phyloP scores from a whole-genome alignment of 2,797 vertebrate species.

The Aeoliscus strigatus region DNA sequence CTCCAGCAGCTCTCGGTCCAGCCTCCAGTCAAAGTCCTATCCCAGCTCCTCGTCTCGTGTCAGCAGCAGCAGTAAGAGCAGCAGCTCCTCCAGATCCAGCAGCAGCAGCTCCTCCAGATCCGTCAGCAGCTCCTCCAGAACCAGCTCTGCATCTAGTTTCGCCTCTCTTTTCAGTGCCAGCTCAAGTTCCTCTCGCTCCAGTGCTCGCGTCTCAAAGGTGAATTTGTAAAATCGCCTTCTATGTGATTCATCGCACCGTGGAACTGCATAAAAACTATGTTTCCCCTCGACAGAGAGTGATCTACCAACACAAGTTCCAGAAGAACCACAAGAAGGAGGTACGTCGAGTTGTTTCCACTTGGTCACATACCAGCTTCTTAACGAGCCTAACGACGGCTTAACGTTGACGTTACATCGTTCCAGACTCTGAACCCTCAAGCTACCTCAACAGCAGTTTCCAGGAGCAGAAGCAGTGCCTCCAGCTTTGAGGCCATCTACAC shows the following conservation, averaged over 20 bases:
- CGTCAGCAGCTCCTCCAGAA: constrained; percentile 14
- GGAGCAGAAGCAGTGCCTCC: constrained; percentile 53
- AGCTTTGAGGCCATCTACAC: constrained; percentile 66
- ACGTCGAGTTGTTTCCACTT: not conserved
- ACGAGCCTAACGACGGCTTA: not conserved
- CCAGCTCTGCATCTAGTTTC: constrained; percentile 52
- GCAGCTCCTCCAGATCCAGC: not conserved
- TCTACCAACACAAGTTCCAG: constrained; percentile 34
- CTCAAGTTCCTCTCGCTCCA: constrained; percentile 57
- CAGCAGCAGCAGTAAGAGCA: constrained; percentile 4
- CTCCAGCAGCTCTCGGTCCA: constrained; percentile 51
- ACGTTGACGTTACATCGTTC: constrained; percentile 6
- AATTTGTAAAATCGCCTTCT: no score
- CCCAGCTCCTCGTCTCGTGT: constrained; percentile 33
- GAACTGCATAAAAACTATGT: constrained; percentile 8
- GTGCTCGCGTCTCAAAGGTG: constrained; percentile 32
- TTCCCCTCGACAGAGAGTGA: constrained; percentile 32
- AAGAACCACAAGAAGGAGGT: constrained; percentile 62
- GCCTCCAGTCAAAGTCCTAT: constrained; percentile 16
- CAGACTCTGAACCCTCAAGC: constrained; percentile 23
- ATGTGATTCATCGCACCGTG: not conserved
- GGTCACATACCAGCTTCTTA: no score
- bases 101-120: constrained; percentile 20
- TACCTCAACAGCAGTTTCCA: constrained; percentile 40
- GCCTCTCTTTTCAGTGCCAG: constrained; percentile 49